Evolutionary conservation across 2,888 invertebrate species (phyloP).

Genomic region (Nemoura dubitans): DNA sequence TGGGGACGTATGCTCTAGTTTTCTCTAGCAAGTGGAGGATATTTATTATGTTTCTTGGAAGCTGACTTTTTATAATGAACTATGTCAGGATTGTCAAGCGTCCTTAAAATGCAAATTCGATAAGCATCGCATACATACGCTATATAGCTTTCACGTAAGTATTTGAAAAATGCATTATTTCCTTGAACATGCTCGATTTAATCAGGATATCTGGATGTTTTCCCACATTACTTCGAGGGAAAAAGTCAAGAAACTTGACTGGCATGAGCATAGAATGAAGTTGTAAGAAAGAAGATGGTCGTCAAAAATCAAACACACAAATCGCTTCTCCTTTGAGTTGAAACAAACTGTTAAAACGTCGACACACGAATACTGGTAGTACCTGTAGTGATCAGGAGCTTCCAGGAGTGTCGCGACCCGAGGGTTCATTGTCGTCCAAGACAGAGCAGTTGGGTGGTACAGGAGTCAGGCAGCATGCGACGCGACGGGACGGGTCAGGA

Average conservation of each 20-base stretch:
- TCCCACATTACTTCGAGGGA: not conserved
- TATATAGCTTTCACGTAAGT: too few species aligned
- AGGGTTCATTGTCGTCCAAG: too few species aligned
- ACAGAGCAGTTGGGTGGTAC: too few species aligned
- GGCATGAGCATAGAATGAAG: not conserved
- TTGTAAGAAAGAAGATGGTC: not conserved
- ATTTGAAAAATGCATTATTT: not conserved
- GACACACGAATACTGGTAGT: too few species aligned
- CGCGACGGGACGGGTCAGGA: not conserved
- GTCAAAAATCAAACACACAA: not conserved
- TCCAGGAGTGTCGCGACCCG: not conserved
- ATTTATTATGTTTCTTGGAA: not conserved
- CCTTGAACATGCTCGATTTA: not conserved
- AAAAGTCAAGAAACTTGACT: not conserved
- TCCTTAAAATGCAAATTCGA: conserved; percentile 3
- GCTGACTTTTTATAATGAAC: not conserved
- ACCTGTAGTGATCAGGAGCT: not conserved
- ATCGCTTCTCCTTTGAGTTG: not conserved
- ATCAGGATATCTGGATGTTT: not conserved
- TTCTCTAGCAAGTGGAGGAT: not conserved
- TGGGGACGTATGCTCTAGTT: not conserved
- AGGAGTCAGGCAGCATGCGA: not conserved
- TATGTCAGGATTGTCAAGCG: not conserved
- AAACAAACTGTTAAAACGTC: not conserved
- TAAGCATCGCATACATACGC: not conserved